Base-by-base conservation (phyloP, 2,797 vertebrate species). In the Takifugu ocellatus region DNA sequence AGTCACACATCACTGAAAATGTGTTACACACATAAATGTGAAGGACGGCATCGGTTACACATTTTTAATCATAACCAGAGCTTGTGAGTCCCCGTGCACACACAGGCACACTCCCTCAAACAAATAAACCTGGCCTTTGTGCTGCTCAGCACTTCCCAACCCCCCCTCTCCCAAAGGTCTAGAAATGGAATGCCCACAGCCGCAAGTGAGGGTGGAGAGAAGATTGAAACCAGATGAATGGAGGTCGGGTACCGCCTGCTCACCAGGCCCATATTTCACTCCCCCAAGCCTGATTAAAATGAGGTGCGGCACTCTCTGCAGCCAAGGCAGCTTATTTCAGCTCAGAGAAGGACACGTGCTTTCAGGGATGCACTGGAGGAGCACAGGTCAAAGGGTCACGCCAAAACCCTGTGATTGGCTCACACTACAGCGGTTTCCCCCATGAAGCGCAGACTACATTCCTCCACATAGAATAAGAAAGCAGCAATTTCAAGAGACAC, bases 211-310 rank as follows among this genome's bases (percentile, higher is more conserved):
- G 87, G 78, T 57, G 73, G 68, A 77, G 79, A 78, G 87, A 85
- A 91, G 90, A 92, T 91, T 91, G 89, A 90, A 90, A 90, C 85
- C 91, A 92, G 91, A 92, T 91, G 92, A 92, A 89, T 84, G 83
- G 80, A 84, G 77, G 63, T 62, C 31, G 71, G 81, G 83, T 84
- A 73, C 74, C 68, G 83, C 73, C 45, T 62, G 77, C 70, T 82
- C 49, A 54, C 79, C 76, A 80, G 81, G 81, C 78, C 84, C 70
- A 87, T 89, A 88, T 92, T 90, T 92, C 86, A 88, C 79, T 92
- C 87, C 83, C 79, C 69, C 60, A 87, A 87, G 87, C 66, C 83
- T 90, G 89, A 92, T 90, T 92, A 91, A 89, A 90, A 88, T 53
- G 54, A 87, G 83, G 82, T 74, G 85, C 56, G 46, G 85, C 56